These are phyloP conservation scores for Sander vitreus DNA, from an alignment of 2,113 vertebrate genomes.

Conservation along the genomic window DNA sequence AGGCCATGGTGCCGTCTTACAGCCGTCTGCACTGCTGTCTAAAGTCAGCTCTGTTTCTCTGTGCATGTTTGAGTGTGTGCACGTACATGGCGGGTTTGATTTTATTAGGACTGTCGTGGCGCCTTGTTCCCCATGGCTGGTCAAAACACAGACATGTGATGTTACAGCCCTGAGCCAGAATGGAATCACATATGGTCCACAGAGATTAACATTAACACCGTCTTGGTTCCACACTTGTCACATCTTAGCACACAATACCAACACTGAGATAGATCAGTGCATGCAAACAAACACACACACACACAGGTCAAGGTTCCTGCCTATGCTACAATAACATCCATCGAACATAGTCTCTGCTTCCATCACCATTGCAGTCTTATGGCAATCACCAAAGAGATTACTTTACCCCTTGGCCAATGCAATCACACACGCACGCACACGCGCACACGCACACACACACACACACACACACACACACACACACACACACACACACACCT, in stretches of 20 bases:
- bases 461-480: constrained; percentile 27
- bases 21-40: constrained; percentile 18
- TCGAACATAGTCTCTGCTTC: constrained; percentile 34
- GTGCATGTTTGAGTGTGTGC: not conserved
- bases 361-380: constrained; percentile 35
- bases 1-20: constrained; percentile 9
- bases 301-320: constrained; percentile 9
- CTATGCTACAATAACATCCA: constrained; percentile 40
- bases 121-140: constrained; percentile 29
- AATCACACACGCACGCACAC: constrained; percentile 28
- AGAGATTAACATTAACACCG: constrained; percentile 6
- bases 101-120: constrained; percentile 55
- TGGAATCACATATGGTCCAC: constrained; percentile 12
- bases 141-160: constrained; percentile 59
- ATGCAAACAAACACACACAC: not conserved
- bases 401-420: constrained; percentile 40
- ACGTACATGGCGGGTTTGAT: constrained; percentile 1
- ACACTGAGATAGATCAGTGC: not conserved
- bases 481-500: constrained; percentile 12
- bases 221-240: not conserved
- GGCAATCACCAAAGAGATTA: constrained; percentile 39
- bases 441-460: constrained; percentile 1
- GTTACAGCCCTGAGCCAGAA: constrained; percentile 4
- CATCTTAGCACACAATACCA: not conserved
- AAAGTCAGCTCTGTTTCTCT: constrained; percentile 16